phyloP scores from a whole-genome alignment of 2,113 vertebrate genomes.

The Cinclus cinclus region DNA sequence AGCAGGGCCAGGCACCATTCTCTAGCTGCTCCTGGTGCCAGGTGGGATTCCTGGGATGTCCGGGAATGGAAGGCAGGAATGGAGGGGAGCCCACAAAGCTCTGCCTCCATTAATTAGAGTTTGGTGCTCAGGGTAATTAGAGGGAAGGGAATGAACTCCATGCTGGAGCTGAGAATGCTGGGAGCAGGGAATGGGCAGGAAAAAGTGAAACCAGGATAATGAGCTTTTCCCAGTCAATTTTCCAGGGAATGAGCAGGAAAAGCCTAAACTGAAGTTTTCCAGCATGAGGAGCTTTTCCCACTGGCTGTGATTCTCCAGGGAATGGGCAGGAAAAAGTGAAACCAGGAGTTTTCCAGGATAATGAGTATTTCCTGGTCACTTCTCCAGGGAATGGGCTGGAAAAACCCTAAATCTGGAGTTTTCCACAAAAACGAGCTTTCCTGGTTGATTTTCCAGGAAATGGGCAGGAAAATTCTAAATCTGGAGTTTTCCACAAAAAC shows the following conservation, averaged over 20 bases:
- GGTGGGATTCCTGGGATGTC: not conserved
- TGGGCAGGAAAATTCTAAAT: too few relatives aligned
- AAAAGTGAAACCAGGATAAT: not conserved
- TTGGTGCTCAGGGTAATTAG: not conserved
- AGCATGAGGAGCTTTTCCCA: rapidly evolving
- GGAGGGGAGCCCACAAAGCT: not conserved
- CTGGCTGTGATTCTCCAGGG: not conserved
- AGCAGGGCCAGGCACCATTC: rapidly evolving
- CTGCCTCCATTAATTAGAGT: not conserved
- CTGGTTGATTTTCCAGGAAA: rapidly evolving
- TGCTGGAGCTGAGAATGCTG: not conserved
- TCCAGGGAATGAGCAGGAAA: rapidly evolving
- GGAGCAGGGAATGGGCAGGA: too few relatives aligned
- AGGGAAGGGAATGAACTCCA: not conserved
- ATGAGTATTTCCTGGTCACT: not conserved
- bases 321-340: not conserved
- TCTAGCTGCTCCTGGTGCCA: not conserved
- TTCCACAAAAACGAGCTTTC: not conserved
- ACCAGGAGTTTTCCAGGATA: not conserved
- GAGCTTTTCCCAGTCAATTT: not conserved
- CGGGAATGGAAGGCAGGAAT: not conserved
- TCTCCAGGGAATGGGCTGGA: not conserved
- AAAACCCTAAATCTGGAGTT: not conserved
- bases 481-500: not conserved
- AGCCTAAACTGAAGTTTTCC: not conserved